These are phyloP conservation scores for Darevskia mixta DNA, from an alignment of 2,797 vertebrate species.

Conservation along the genomic window DNA sequence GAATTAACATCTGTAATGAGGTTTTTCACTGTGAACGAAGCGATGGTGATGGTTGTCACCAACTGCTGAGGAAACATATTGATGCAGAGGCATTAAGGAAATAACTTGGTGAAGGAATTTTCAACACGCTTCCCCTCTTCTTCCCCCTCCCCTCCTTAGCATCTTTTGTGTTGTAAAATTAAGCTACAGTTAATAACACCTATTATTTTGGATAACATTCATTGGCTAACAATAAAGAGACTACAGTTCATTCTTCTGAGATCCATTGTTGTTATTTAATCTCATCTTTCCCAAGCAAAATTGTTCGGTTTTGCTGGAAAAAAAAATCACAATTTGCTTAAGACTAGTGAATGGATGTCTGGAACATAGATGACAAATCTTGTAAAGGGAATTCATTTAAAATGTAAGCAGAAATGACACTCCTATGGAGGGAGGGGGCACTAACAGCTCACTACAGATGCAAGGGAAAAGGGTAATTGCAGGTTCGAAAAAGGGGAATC, in stretches of 20 bases:
- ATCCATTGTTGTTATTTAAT: slow-evolving; percentile 82
- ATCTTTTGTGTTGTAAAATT: slow-evolving; percentile 85
- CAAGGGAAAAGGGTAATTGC: slow-evolving; percentile 50
- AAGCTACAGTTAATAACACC: slow-evolving; percentile 78
- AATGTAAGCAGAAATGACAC: slow-evolving; percentile 1
- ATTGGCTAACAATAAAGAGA: slow-evolving; percentile 90
- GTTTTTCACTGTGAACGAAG: slow-evolving; percentile 74
- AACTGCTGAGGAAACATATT: slow-evolving; percentile 73
- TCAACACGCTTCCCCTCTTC: slow-evolving; percentile 69
- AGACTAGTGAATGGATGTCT: slow-evolving; percentile 21
- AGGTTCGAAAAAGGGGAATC: slow-evolving; percentile 34
- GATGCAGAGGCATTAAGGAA: slow-evolving; percentile 74
- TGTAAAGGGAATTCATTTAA: slow-evolving; percentile 32
- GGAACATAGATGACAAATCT: slow-evolving; percentile 38
- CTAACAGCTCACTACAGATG: slow-evolving; percentile 3
- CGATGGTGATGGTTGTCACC: slow-evolving; percentile 72
- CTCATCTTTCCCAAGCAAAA: slow-evolving; percentile 55
- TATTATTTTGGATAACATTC: slow-evolving; percentile 86
- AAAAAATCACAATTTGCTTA: slow-evolving; percentile 22
- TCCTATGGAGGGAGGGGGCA: background rate
- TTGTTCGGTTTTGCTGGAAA: slow-evolving; percentile 23
- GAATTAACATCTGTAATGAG: slow-evolving; percentile 74
- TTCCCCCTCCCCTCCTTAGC: slow-evolving; percentile 59
- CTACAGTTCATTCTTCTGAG: slow-evolving; percentile 81
- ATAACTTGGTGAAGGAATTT: slow-evolving; percentile 74